Percentiles rank a stretch among this genome's conserved stretches.
Evolutionary conservation across 2,797 vertebrate genomes (phyloP).

Genomic region (Myotis daubentonii): DNA sequence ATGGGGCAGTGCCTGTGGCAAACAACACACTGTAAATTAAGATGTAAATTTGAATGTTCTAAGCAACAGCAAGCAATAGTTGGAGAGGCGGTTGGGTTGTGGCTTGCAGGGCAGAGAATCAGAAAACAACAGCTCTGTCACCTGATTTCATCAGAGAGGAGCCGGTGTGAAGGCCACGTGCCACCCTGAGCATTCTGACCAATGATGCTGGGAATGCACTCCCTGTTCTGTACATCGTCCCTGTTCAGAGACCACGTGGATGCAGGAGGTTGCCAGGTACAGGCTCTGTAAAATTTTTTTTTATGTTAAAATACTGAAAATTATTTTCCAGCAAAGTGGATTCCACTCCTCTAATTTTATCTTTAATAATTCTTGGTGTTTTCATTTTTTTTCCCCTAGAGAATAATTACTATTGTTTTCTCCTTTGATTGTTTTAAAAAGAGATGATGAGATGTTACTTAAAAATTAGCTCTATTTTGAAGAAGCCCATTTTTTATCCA

Average conservation of each 20-base stretch:
- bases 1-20: neutral
- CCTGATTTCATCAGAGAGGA: no score
- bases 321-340: conserved; percentile 19
- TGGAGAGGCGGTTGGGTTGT: neutral
- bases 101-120: neutral
- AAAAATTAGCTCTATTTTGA: neutral
- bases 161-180: neutral
- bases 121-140: neutral
- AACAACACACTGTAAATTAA: neutral
- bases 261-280: neutral
- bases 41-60: neutral
- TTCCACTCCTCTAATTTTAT: neutral
- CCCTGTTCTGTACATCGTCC: neutral
- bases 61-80: neutral
- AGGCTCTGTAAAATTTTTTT: neutral
- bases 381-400: neutral
- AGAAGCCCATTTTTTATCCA: neutral
- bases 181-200: fast-evolving
- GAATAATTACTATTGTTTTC: neutral
- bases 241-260: neutral
- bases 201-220: neutral
- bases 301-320: neutral
- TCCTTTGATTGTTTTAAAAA: neutral
- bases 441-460: neutral
- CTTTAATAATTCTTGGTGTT: neutral